Conservation (phyloP, 2,888 invertebrate genomes). For the Gibbula magus region DNA sequence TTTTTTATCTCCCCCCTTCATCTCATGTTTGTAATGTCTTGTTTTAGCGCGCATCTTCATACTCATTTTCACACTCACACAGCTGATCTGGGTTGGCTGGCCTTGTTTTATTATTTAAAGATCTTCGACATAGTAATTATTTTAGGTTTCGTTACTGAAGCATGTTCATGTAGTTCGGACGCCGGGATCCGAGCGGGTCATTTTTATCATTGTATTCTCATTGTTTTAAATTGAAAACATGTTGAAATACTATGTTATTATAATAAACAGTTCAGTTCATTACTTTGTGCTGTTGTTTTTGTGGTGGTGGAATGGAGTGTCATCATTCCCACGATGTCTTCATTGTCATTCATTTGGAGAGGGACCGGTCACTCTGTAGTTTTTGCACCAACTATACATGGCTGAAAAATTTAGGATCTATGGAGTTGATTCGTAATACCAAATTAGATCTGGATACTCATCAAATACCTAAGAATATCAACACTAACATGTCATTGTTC, state of each 20-base stretch:
- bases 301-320: no score
- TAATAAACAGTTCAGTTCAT: slow-evolving; percentile 20
- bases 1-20: slow-evolving; percentile 18
- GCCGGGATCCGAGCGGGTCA: slow-evolving; percentile 15
- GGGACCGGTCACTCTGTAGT: no score
- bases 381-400: no score
- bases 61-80: background rate
- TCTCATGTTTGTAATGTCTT: slow-evolving; percentile 5
- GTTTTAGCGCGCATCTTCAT: slow-evolving; percentile 1
- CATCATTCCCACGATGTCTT: no score
- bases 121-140: background rate
- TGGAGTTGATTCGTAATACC: no score
- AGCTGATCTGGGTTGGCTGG: background rate
- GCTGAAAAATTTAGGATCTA: no score
- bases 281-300: no score
- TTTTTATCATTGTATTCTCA: slow-evolving; percentile 22
- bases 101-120: slow-evolving; percentile 19
- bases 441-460: no score
- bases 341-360: no score
- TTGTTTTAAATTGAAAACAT: slow-evolving; percentile 21
- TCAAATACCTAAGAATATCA: no score
- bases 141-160: slow-evolving; percentile 10
- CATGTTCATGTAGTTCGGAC: slow-evolving; percentile 14
- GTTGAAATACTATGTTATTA: slow-evolving; percentile 19
- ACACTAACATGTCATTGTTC: no score